phyloP scores from a whole-genome alignment of 2,113 vertebrate genomes.

The Pygoscelis antarcticus region DNA sequence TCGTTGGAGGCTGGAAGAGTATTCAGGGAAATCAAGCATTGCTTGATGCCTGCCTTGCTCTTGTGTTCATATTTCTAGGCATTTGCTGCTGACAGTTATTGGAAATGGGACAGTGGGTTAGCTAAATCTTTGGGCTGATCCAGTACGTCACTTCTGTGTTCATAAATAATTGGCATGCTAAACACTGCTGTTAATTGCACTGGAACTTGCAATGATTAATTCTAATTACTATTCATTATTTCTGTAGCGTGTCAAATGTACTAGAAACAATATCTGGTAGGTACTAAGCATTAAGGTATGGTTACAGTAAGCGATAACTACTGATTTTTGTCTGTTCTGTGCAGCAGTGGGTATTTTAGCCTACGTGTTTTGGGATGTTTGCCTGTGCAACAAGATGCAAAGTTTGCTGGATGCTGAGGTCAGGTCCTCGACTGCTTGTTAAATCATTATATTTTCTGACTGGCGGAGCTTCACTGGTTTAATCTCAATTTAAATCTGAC shows the following conservation, averaged over 20 bases:
- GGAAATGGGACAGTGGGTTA: background rate
- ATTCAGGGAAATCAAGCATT: background rate
- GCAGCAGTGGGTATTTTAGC: background rate
- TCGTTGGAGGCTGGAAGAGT: background rate
- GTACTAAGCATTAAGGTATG: background rate
- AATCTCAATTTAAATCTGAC: background rate
- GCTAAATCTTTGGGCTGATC: conserved; percentile 13
- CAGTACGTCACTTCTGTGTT: background rate
- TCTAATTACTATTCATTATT: conserved; percentile 36
- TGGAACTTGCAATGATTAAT: conserved; percentile 12
- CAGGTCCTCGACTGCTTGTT: background rate
- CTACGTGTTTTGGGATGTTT: fast-evolving
- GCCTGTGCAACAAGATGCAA: background rate
- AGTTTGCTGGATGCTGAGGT: background rate
- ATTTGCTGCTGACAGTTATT: background rate
- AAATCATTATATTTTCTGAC: background rate
- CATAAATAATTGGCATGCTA: background rate
- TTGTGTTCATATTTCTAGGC: fast-evolving
- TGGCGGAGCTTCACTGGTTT: background rate
- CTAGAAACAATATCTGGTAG: conserved; percentile 10
- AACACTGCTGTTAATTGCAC: conserved; percentile 17
- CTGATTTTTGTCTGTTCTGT: background rate
- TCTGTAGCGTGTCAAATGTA: background rate
- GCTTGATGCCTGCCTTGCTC: background rate
- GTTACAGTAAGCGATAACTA: background rate